Evolutionary conservation across 2,797 vertebrate genomes (phyloP).

Genomic region (Tenualosa ilisha): DNA sequence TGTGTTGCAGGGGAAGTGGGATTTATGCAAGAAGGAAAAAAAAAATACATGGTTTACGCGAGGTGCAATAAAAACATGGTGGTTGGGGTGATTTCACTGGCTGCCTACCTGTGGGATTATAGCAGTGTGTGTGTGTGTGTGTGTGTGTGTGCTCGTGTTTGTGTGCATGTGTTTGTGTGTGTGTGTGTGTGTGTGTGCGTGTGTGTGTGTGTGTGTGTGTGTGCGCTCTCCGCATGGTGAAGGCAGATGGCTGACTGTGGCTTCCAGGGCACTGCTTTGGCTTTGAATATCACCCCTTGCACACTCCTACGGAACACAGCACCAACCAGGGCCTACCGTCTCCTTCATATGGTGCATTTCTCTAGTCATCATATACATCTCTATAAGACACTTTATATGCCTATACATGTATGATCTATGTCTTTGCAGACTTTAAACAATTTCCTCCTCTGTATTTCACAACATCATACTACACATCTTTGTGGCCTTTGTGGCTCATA

Average conservation of each 20-base stretch:
- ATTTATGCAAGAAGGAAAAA: not conserved
- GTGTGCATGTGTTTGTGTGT: not conserved
- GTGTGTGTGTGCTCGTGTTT: not conserved
- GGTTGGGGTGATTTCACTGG: conserved; percentile 14
- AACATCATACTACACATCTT: no score
- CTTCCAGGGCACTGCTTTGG: conserved; percentile 46
- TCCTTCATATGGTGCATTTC: not conserved
- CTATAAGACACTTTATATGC: not conserved
- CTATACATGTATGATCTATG: no score
- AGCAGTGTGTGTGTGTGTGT: conserved; percentile 26
- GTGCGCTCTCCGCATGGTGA: not conserved
- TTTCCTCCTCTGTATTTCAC: no score
- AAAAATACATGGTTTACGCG: conserved; percentile 25
- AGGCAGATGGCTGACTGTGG: conserved; percentile 55
- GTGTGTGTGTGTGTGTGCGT: conserved; percentile 36
- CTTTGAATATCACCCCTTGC: conserved; percentile 24
- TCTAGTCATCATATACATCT: not conserved
- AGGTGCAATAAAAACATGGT: conserved; percentile 31
- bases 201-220: conserved; percentile 28
- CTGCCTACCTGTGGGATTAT: conserved; percentile 12
- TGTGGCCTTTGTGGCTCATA: no score
- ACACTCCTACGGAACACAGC: conserved; percentile 20
- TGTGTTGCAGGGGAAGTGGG: not conserved
- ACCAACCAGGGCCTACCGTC: not conserved
- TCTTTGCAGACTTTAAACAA: no score